Percentiles rank a stretch among this genome's conserved stretches.
phyloP scores from a whole-genome alignment of 2,797 vertebrate species.

The Aldrovandia affinis region DNA sequence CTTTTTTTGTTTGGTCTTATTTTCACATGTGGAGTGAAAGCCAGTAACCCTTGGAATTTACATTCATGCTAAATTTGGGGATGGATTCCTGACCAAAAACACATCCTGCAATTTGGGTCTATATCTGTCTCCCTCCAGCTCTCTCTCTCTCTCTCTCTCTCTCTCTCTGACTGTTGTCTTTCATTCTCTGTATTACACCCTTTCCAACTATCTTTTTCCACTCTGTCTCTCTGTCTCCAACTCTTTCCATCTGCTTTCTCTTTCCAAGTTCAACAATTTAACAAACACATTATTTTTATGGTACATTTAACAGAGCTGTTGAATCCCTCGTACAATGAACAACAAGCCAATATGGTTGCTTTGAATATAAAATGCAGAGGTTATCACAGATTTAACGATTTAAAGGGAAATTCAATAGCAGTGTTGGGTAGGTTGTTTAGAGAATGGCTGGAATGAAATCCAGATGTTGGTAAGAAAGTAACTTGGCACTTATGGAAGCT shows the following conservation, averaged over 20 bases:
- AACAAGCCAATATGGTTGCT: neutral
- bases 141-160: constrained; percentile 43
- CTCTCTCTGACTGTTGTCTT: constrained; percentile 18
- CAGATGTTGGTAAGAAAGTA: neutral
- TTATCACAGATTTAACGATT: neutral
- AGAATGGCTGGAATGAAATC: neutral
- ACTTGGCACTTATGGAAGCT: neutral
- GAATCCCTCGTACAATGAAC: neutral
- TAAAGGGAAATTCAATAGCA: neutral
- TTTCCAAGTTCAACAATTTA: neutral
- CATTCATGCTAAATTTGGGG: constrained; percentile 79
- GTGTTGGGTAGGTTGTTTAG: neutral
- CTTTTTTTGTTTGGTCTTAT: constrained; percentile 57
- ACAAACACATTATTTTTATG: neutral
- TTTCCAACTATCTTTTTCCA: constrained; percentile 3
- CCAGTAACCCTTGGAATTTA: constrained; percentile 73
- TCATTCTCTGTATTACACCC: constrained; percentile 11
- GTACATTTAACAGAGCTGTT: neutral
- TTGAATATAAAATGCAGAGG: neutral
- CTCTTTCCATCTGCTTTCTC: neutral
- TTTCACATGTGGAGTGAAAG: constrained; percentile 62
- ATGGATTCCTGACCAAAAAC: constrained; percentile 81
- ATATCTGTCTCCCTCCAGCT: constrained; percentile 72
- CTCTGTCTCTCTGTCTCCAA: neutral
- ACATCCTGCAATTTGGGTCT: constrained; percentile 81